Evolutionary conservation across 2,113 vertebrate genomes (phyloP).

Genomic region (Callospermophilus lateralis): DNA sequence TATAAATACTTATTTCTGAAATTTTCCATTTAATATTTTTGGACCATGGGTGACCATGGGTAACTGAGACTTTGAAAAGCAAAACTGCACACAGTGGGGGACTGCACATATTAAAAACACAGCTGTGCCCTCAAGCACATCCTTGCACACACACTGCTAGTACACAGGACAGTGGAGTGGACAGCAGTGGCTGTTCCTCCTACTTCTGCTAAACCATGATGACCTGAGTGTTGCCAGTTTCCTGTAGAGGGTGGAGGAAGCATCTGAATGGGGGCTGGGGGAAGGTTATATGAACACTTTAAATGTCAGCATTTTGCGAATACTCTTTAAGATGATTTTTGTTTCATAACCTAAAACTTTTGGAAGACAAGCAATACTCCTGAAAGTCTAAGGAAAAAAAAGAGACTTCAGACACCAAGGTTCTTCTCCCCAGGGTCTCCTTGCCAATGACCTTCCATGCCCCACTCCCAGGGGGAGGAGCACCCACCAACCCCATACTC

Average conservation of each 20-base stretch:
- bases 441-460: neutral
- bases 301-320: neutral
- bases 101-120: neutral
- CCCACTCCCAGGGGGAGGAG: too few species aligned
- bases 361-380: neutral
- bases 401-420: neutral
- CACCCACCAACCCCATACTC: neutral
- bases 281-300: neutral
- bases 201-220: neutral
- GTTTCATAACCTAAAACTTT: neutral
- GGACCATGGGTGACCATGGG: too few species aligned
- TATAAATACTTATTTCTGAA: too few species aligned
- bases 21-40: too few species aligned
- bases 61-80: too few species aligned
- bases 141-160: neutral
- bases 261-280: too few species aligned
- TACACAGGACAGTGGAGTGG: rapidly evolving
- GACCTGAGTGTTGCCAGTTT: neutral
- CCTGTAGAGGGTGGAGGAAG: neutral
- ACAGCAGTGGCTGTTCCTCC: neutral
- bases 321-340: neutral
- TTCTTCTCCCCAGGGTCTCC: too few species aligned
- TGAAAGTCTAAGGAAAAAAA: neutral
- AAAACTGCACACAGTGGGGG: too few species aligned
- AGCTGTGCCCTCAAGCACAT: neutral